These are phyloP conservation scores for Chelmon rostratus DNA, from an alignment of 2,797 vertebrate species.

Conservation along the genomic window DNA sequence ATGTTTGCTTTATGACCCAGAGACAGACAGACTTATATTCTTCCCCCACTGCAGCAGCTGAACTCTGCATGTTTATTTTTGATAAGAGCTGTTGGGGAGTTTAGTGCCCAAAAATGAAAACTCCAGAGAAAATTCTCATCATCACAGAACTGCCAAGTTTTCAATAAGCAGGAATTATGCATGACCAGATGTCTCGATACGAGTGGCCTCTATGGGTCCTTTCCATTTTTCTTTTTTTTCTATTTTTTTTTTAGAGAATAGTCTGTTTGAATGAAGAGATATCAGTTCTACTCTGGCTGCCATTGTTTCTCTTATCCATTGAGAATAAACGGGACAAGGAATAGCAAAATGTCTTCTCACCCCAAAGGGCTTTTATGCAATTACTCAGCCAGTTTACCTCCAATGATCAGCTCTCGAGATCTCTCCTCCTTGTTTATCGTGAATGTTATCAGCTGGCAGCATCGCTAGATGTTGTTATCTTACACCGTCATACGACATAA, in stretches of 20 bases:
- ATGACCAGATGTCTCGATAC: constrained; percentile 83
- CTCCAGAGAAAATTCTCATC: constrained; percentile 77
- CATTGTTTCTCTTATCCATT: constrained; percentile 63
- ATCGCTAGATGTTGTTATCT: constrained; percentile 29
- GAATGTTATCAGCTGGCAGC: constrained; percentile 9
- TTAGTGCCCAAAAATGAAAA: constrained; percentile 75
- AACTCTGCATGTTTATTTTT: constrained; percentile 73
- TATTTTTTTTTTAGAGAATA: constrained; percentile 32
- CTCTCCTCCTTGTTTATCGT: constrained; percentile 32
- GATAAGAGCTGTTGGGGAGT: constrained; percentile 77
- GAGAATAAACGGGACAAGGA: constrained; percentile 37
- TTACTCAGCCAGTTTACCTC: constrained; percentile 20
- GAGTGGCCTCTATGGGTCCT: constrained; percentile 61
- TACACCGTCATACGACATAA: constrained; percentile 42
- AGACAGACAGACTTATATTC: constrained; percentile 45
- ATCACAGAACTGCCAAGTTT: constrained; percentile 76
- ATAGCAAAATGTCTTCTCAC: constrained; percentile 26
- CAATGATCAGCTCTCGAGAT: constrained; percentile 22
- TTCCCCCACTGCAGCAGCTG: constrained; percentile 30
- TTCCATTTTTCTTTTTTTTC: constrained; percentile 23
- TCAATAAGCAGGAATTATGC: constrained; percentile 84
- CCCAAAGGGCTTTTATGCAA: constrained; percentile 36
- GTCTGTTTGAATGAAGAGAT: constrained; percentile 55
- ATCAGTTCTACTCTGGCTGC: constrained; percentile 28
- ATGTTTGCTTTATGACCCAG: constrained; percentile 45